Evolutionary conservation across 2,113 vertebrate genomes (phyloP).

Genomic region (human): GRCh38 chr12:38411501-38412000

Average conservation of each 20-base stretch:
- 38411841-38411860: background rate
- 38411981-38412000: background rate
- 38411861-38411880: background rate
- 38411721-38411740: background rate
- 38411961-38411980: background rate
- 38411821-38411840: background rate
- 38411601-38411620: background rate
- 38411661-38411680: background rate
- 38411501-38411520: background rate
- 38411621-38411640: background rate
- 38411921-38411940: background rate
- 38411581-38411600: background rate
- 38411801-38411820: background rate
- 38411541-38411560: background rate
- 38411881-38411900: background rate
- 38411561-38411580: slow-evolving; percentile 3
- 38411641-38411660: background rate
- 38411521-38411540: background rate
- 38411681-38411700: background rate
- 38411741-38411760: background rate
- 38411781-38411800: background rate
- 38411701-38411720: background rate
- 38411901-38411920: background rate
- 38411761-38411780: background rate
- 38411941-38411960: background rate